These are phyloP conservation scores for Alfaro cultratus DNA, from an alignment of 2,797 vertebrate genomes.

Conservation along the genomic window DNA sequence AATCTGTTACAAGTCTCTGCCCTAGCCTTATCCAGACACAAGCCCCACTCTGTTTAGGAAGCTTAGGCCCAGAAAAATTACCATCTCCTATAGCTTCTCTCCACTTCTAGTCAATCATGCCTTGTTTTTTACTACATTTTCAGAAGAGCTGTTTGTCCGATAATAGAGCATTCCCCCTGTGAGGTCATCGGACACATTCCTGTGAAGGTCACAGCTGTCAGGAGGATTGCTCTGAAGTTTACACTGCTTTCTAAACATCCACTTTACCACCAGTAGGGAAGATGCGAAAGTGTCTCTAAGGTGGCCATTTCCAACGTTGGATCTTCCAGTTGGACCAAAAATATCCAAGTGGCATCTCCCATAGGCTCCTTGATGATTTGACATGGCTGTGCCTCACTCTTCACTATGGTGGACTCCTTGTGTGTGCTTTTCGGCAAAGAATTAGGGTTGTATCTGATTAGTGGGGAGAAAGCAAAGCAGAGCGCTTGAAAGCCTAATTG, in stretches of 20 bases:
- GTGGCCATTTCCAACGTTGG: constrained; percentile 25
- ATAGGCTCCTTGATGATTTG: constrained; percentile 30
- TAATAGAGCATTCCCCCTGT: constrained; percentile 62
- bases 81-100: constrained; percentile 59
- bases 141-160: constrained; percentile 53
- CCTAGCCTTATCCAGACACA: constrained; percentile 48
- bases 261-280: constrained; percentile 45
- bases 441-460: constrained; percentile 74
- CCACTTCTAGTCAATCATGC: constrained; percentile 54
- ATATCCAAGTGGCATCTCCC: constrained; percentile 29
- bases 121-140: constrained; percentile 55
- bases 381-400: constrained; percentile 43
- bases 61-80: constrained; percentile 70
- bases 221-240: constrained; percentile 56
- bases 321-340: constrained; percentile 26
- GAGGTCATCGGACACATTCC: constrained; percentile 62
- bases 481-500: constrained; percentile 75
- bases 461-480: constrained; percentile 55
- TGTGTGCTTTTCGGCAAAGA: constrained; percentile 55
- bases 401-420: constrained; percentile 52
- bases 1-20: constrained; percentile 64
- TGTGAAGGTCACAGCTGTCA: constrained; percentile 73
- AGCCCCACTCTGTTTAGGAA: constrained; percentile 53
- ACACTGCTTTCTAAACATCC: constrained; percentile 55
- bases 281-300: constrained; percentile 33